Base-by-base conservation (phyloP, 2,888 invertebrate genomes). In the Pseudanteris insignis region DNA sequence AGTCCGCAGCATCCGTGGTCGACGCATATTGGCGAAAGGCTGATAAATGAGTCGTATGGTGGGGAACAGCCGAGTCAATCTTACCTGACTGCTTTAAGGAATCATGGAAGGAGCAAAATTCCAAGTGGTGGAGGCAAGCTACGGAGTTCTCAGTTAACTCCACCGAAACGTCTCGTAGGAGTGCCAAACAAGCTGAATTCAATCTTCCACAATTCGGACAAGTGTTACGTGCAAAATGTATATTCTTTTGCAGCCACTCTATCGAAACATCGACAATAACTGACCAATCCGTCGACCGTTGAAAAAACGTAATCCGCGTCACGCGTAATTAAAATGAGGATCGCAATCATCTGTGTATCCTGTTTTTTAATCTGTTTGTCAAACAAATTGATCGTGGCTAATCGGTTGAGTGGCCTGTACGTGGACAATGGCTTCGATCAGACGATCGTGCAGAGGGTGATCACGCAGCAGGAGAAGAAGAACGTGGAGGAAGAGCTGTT, bases 401-500 rank as follows among this genome's bases (percentile, higher is more conserved):
- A 14, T 18, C 53, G 53, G n/a, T 4, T 26, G 2, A 59, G 51
- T 34, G 58, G 50, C 13, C 11, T 51, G 0, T 59, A 59, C 30
- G 51, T 59, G 11, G 58, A 58, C 81, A 94, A 95, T 83, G 94
- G 93, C 14, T 82, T 87, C 59, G 90, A 92, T 80, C 92, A 93
- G 77, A 94, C 94, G 3, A 83, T 92, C 38, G 88, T 94, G 71
- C 89, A 92, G 75, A 86, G 89, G 63, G 83, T 86, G 44, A 85
- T 94, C 78, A 88, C 88, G 43, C 85, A 85, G 41, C 85, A 87
- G 64, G 94, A 94, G 77, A 88, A 89, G 71, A 84, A 87, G 70
- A 90, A 92, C 69, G 89, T 96, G 65, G 92, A 95, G 75, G 86
- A 91, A 75, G 94, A 96, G 81, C 92, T 96, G 72, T 82, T 96